Base-by-base conservation (phyloP, 2,888 invertebrate genomes). In the Apeira syringaria region DNA sequence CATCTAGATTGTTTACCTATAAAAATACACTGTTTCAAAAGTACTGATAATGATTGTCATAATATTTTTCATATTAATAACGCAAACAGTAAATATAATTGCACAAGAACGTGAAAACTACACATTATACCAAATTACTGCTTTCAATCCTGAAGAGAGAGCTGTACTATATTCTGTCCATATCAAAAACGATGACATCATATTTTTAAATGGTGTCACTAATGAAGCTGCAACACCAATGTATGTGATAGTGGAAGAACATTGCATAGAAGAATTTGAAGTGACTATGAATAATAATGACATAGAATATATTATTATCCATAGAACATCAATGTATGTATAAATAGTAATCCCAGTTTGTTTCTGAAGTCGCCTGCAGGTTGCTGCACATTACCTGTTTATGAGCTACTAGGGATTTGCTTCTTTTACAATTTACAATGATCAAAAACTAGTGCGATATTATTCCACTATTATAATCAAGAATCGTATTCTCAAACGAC, bases 201-300 rank as follows among this genome's bases (percentile, higher is more conserved):
- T 59, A 30, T 87, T 88, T 57, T 46, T 85, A 24, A 85, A 81
- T 59, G 78, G 74, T 22, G 54, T 88, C 3, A 74, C 80, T 5
- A 88, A 86, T 60, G 77, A 82, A 60, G 85, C 87, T 7, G 69
- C 76, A 5, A 41, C 84, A 34, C 64, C 84, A 2, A 86, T 86
- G 69, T 54, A 75, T 49, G 57, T 86, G 1, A 35, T 77, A 24
- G 81, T 81, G 3, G 50, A 71, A 34, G 49, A 49, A 13, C 56
- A 60, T 13, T 61, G 53, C 33, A 47, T 41, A 10, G 11, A 46
- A 1, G 26, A 26, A 9, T 85, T 87, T 55, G 78, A 79, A 64
- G 45, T 53, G 1, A 54, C 53, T 24, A 61, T 87, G 12, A 31
- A 52, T 12, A 35, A 44, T n/a, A 58, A 67, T 56, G 66, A 70